Evolutionary conservation across 2,888 invertebrate genomes (phyloP), one percentile per base, ranked within the genome.

Genomic region (Cataglyphis albicans): DNA sequence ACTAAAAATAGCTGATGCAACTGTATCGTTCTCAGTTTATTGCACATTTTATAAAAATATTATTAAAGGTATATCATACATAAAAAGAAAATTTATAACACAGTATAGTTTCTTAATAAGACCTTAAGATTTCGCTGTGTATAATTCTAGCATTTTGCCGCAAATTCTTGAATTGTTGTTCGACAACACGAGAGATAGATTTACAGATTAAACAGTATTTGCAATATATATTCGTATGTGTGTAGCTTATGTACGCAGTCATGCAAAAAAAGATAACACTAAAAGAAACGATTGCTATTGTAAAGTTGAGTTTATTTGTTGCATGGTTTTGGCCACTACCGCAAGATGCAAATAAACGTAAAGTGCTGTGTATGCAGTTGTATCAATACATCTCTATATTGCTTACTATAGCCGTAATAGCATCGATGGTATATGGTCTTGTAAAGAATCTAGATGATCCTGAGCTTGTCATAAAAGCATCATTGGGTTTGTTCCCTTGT

Each of bases 261-360:
- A 78, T 78, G 68, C 29, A 21, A 18, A 18, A 55, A 21, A 57
- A 1, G 57, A 12, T 78, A 41, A 68, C 76, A 15, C 6, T 78
- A 29, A 68, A 32, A 41, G 57, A 68, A 10, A 18, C 29, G 6
- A 41, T 78, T 21, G 25, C 68, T 21, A 3, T 57, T 21, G 41
- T 78, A 5, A 78, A 78, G 15, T 68, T 78, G 3, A 78, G 76
- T 68, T 21, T 78, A 1, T 78, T 78, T 12, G 9, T 78, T 41
- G 68, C 57, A 57, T 78, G 76, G 68, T 78, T 68, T 68, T 78
- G 68, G 76, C 76, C 68, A 18, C n/a, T 68, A 21, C 41, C 76
- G 10, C n/a, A 29, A 10, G 41, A 41, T 5, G 1, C 55, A 7
- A 32, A n/a, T 57, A 78, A 68, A 52, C 21, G 32, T 10, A 68